Evolutionary conservation across 2,797 vertebrate species (phyloP).

Genomic region (Jordanella pulchra): DNA sequence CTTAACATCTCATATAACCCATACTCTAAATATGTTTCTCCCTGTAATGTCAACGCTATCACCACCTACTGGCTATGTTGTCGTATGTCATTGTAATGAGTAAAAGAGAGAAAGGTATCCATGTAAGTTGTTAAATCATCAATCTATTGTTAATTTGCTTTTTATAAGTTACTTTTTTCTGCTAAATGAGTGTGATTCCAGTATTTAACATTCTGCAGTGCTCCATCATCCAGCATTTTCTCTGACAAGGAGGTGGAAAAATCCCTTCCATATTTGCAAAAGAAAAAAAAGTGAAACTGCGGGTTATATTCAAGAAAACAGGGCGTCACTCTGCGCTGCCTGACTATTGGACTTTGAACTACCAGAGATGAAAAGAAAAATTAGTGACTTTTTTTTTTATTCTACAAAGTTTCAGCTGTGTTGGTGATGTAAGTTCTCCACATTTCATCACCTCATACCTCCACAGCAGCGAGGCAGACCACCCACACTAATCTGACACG

Average conservation of each 20-base stretch:
- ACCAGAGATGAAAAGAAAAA: conserved; percentile 59
- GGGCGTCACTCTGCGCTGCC: conserved; percentile 58
- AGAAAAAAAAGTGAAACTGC: conserved; percentile 39
- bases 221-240: too few species aligned
- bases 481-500: conserved; percentile 60
- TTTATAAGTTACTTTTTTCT: neutral
- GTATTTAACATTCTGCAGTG: too few species aligned
- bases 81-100: too few species aligned
- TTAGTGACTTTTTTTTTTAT: neutral
- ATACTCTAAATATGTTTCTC: too few species aligned
- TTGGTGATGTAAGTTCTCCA: conserved; percentile 36
- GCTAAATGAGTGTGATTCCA: too few species aligned
- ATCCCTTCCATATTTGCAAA: conserved; percentile 53
- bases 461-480: conserved; percentile 58
- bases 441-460: conserved; percentile 51
- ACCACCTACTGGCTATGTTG: too few species aligned
- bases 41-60: too few species aligned
- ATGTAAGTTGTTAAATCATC: neutral
- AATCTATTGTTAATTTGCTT: too few species aligned
- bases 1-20: too few species aligned
- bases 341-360: conserved; percentile 43
- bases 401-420: conserved; percentile 42
- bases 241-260: neutral
- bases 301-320: conserved; percentile 70
- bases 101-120: neutral